Evolutionary conservation across 2,888 invertebrate species (phyloP).

Genomic region (Lasioglossum figueresi): DNA sequence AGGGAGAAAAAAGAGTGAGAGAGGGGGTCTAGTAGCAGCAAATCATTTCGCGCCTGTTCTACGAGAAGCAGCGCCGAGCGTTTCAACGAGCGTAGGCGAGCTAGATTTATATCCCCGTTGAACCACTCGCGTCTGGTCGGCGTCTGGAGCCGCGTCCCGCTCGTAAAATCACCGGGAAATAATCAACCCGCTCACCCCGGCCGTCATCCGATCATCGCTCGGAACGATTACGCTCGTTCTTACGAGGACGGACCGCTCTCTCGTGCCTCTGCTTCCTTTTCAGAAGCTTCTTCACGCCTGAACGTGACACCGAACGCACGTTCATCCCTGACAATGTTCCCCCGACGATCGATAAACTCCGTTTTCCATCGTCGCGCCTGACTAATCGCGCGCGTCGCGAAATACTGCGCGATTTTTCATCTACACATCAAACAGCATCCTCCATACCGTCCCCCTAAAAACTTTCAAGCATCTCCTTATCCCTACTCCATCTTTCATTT

Average conservation of each 20-base stretch:
- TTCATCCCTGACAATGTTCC: neutral
- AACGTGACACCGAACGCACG: neutral
- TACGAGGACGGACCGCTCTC: constrained; percentile 3
- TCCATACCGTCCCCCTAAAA: neutral
- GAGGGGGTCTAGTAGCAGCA: constrained; percentile 27
- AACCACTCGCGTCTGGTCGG: constrained; percentile 65
- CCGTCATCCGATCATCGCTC: constrained; percentile 38
- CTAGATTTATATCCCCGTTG: constrained; percentile 67
- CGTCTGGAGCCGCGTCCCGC: constrained; percentile 69
- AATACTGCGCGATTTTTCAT: neutral
- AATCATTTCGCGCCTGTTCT: constrained; percentile 42
- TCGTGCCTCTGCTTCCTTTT: constrained; percentile 15
- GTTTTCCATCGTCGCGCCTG: neutral
- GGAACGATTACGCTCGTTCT: constrained; percentile 58
- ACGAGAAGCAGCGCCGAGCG: constrained; percentile 49
- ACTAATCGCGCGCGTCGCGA: neutral
- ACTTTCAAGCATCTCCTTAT: too few relatives aligned
- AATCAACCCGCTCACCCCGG: constrained; percentile 47
- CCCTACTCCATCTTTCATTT: too few relatives aligned
- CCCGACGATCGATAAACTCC: neutral
- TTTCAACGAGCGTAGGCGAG: constrained; percentile 60
- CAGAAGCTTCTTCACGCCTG: constrained; percentile 5
- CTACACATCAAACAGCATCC: neutral
- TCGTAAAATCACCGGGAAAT: constrained; percentile 70
- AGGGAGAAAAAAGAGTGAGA: too few relatives aligned